phyloP scores from a whole-genome alignment of 2,888 invertebrate species.

The Microctonus brassicae region DNA sequence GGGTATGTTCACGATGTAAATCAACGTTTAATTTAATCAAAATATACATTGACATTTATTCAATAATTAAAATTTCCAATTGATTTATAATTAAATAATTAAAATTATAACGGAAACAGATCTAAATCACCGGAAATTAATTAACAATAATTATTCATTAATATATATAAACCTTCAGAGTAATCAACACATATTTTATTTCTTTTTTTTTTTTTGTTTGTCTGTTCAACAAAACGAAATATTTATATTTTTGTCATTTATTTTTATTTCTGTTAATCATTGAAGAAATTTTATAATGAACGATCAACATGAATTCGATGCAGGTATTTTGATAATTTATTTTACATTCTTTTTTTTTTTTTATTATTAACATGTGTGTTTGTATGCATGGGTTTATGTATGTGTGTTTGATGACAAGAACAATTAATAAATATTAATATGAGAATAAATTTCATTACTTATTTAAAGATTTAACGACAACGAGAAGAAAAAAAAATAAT shows the following conservation, averaged over 20 bases:
- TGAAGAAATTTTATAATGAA: neutral
- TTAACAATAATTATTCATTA: neutral
- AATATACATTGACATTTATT: neutral
- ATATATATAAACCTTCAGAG: neutral
- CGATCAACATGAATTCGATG: neutral
- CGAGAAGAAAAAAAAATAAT: too few relatives aligned
- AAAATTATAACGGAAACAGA: too few relatives aligned
- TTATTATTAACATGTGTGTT: neutral
- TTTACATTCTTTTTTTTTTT: neutral
- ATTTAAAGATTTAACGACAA: too few relatives aligned
- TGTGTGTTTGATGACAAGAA: too few relatives aligned
- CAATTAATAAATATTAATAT: too few relatives aligned
- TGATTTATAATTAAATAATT: too few relatives aligned
- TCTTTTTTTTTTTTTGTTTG: neutral
- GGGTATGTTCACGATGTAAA: conserved; percentile 60
- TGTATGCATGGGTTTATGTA: neutral
- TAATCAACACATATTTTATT: neutral
- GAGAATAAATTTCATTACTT: too few relatives aligned
- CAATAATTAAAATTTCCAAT: neutral
- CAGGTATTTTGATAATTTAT: neutral
- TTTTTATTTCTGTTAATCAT: neutral
- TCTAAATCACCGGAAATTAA: neutral
- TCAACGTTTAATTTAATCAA: neutral
- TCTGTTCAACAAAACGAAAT: neutral
- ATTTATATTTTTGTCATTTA: neutral